phyloP scores from a whole-genome alignment of 2,888 invertebrate species.

The Drosophila mettleri region DNA sequence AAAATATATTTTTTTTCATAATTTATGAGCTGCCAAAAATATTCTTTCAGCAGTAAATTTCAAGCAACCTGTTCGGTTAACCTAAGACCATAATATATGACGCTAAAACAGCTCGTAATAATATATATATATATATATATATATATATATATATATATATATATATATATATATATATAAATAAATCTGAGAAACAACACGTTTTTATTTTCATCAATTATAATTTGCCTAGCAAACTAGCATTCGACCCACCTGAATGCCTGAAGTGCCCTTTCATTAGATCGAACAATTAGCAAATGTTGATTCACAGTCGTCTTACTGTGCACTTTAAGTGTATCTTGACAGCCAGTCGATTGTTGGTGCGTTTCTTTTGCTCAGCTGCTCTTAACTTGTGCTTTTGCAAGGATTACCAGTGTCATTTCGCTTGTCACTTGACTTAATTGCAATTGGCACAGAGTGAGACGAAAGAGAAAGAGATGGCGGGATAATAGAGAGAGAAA shows the following conservation, averaged over 20 bases:
- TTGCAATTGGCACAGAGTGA: constrained; percentile 60
- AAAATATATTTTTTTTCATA: no score
- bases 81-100: no score
- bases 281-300: background rate
- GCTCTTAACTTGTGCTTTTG: constrained; percentile 3
- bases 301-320: background rate
- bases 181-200: no score
- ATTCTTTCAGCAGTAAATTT: no score
- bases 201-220: background rate
- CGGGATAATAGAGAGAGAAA: background rate
- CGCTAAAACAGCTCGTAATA: no score
- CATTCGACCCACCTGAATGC: background rate
- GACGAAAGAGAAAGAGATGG: background rate
- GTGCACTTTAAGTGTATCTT: background rate
- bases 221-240: background rate
- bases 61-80: no score
- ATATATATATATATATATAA: no score
- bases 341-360: constrained; percentile 26
- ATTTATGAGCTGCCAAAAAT: no score
- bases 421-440: constrained; percentile 76
- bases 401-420: constrained; percentile 35
- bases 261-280: background rate
- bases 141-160: no score
- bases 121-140: no score
- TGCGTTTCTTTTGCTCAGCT: constrained; percentile 3